Percentiles rank a stretch among this genome's conserved stretches.
phyloP scores from a whole-genome alignment of 2,797 vertebrate species.

The Lepus oiostolus region DNA sequence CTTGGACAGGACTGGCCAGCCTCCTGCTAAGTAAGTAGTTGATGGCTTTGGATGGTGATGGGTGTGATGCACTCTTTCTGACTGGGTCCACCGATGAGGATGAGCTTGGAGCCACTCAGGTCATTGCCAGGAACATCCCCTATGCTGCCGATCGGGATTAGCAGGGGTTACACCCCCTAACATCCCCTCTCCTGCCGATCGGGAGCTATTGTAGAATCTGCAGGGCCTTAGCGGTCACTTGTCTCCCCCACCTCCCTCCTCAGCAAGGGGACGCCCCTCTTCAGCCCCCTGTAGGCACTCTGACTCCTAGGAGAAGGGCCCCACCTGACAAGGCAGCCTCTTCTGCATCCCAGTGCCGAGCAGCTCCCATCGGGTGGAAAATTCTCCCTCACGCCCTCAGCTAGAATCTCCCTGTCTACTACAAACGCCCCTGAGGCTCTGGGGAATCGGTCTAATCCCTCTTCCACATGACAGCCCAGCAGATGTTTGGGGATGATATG shows the following conservation, averaged over 20 bases:
- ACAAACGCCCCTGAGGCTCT: not conserved
- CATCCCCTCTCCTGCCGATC: not conserved
- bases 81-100: not conserved
- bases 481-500: not conserved
- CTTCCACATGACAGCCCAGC: not conserved
- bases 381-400: not conserved
- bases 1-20: not conserved
- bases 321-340: not conserved
- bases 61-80: not conserved
- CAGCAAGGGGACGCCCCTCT: not conserved
- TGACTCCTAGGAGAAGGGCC: not conserved
- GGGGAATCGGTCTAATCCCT: not conserved
- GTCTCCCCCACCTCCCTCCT: not conserved
- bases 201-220: not conserved
- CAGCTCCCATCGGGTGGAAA: not conserved
- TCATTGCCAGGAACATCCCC: not conserved
- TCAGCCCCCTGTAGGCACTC: not conserved
- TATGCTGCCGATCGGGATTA: not conserved
- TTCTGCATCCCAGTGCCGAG: not conserved
- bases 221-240: not conserved
- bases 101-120: not conserved
- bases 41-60: not conserved
- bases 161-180: not conserved
- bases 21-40: constrained; percentile 54
- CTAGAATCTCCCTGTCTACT: not conserved